A percentile compares a stretch with the other conserved stretches of the same genome.
Conservation (phyloP, 53 echinoderm and acorn worm species). For the Crossaster papposus region DNA sequence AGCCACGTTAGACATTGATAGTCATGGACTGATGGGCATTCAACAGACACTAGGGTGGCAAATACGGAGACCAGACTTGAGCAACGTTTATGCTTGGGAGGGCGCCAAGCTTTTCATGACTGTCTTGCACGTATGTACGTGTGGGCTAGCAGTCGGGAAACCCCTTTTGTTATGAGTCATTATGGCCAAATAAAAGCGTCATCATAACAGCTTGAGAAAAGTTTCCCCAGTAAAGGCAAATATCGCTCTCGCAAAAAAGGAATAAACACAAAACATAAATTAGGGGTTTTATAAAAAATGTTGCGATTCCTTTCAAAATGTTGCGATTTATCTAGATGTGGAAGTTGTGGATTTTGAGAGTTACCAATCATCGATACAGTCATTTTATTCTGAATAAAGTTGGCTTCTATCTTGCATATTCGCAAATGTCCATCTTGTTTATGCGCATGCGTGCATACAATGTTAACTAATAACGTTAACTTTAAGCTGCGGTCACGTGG, state of each 20-base stretch:
- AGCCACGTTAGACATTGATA: not conserved
- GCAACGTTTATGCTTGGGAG: not conserved
- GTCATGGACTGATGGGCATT: not conserved
- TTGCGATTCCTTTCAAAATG: too few relatives aligned
- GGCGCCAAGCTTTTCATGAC: slow-evolving; percentile 19
- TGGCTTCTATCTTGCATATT: not conserved
- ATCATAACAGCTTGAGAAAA: not conserved
- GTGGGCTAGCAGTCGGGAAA: not conserved
- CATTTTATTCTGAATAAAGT: too few relatives aligned
- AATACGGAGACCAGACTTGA: too few relatives aligned
- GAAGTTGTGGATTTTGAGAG: too few relatives aligned
- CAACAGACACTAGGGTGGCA: not conserved
- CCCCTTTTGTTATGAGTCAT: not conserved
- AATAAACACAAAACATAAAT: too few relatives aligned
- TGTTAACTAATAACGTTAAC: not conserved
- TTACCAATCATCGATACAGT: too few relatives aligned
- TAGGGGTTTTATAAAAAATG: too few relatives aligned
- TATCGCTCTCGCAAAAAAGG: not conserved
- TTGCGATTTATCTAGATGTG: too few relatives aligned
- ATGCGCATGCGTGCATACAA: not conserved
- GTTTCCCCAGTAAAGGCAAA: not conserved
- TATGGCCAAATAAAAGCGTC: not conserved
- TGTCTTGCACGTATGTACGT: not conserved
- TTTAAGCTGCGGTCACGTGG: not conserved
- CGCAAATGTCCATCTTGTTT: not conserved